phyloP scores from a whole-genome alignment of 2,113 vertebrate species.

The Sigmodon hispidus region DNA sequence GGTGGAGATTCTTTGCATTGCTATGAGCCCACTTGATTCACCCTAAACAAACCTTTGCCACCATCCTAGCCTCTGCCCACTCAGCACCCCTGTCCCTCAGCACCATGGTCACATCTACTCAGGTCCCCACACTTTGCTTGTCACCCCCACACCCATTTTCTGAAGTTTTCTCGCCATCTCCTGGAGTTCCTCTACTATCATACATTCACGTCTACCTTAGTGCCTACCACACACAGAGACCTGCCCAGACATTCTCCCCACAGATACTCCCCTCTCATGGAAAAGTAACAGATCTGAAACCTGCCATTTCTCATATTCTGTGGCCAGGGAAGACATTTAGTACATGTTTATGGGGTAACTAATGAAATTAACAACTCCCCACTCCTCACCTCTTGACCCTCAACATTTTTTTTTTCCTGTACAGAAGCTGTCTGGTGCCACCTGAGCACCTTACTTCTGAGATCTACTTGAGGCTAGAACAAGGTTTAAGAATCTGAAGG shows the following conservation, averaged over 20 bases:
- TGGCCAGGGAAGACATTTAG: background rate
- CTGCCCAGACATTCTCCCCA: fast-evolving
- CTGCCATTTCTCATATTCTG: too few species aligned
- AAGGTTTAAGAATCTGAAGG: background rate
- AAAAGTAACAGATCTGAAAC: background rate
- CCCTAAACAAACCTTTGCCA: fast-evolving
- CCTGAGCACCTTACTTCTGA: background rate
- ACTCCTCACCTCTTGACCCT: too few species aligned
- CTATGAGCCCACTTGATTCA: background rate
- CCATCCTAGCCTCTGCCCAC: too few species aligned
- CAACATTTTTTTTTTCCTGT: background rate
- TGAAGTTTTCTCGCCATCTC: background rate
- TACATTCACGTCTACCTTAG: background rate
- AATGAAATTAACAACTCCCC: background rate
- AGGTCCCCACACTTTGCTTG: background rate
- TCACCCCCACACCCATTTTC: background rate
- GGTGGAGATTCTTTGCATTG: background rate
- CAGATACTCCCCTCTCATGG: background rate
- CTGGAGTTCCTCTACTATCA: background rate
- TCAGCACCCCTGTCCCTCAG: background rate
- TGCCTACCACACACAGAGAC: background rate
- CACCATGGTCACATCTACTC: background rate
- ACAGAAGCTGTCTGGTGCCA: background rate
- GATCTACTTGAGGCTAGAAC: background rate
- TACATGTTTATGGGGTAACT: background rate